Conservation (phyloP, 2,888 invertebrate species). For the Galerucella pusilla region DNA sequence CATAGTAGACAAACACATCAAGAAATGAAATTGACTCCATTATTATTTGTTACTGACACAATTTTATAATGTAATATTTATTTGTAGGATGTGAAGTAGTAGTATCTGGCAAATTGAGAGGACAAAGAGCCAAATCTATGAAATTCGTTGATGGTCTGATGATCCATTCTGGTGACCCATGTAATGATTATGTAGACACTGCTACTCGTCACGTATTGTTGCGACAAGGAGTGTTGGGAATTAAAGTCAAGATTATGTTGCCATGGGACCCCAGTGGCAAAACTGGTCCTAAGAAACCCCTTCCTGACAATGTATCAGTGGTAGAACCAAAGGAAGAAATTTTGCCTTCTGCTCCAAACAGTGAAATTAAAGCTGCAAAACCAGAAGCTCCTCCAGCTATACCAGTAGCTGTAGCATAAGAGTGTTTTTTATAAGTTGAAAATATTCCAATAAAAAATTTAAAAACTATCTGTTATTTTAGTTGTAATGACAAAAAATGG, state of each 20-base stretch:
- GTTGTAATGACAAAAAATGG: background rate
- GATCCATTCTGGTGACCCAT: constrained; percentile 99
- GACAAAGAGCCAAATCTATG: constrained; percentile 99
- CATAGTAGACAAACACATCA: background rate
- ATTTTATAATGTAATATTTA: background rate
- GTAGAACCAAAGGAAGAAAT: constrained; percentile 97
- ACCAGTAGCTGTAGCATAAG: constrained; percentile 52
- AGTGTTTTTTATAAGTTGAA: constrained; percentile 32
- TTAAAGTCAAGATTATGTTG: constrained; percentile 94
- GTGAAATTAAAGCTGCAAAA: constrained; percentile 80
- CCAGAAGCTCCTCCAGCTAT: constrained; percentile 69
- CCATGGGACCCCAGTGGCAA: constrained; percentile 98
- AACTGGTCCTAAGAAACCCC: constrained; percentile 95
- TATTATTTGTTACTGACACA: background rate
- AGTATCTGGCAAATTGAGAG: constrained; percentile 97
- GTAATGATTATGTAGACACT: constrained; percentile 97
- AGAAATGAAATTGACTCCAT: background rate
- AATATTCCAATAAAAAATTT: constrained; percentile 30
- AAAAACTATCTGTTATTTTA: background rate
- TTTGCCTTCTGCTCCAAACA: constrained; percentile 76
- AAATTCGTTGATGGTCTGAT: constrained; percentile 99
- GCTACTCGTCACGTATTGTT: constrained; percentile 98
- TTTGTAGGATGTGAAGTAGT: constrained; percentile 93
- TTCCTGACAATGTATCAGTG: constrained; percentile 97
- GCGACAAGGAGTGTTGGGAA: constrained; percentile 74